phyloP scores from a whole-genome alignment of 2,888 invertebrate genomes.

The Ormyrus labotus region DNA sequence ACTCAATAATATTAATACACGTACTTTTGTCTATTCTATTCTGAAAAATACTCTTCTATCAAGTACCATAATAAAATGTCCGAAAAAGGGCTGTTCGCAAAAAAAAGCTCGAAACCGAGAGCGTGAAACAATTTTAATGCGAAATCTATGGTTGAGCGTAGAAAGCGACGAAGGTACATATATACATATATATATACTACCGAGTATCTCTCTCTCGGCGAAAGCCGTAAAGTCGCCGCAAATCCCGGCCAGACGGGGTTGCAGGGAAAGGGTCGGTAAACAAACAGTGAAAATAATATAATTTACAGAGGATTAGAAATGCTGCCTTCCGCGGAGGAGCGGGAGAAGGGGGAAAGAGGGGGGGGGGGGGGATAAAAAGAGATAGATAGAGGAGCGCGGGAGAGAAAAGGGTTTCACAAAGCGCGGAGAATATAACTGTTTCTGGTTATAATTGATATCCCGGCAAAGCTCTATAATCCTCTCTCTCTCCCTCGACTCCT shows the following conservation, averaged over 20 bases:
- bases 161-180: slow-evolving; percentile 2
- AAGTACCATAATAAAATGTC: background rate
- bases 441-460: slow-evolving; percentile 76
- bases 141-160: slow-evolving; percentile 59
- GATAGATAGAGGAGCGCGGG: slow-evolving; percentile 48
- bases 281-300: slow-evolving; percentile 76
- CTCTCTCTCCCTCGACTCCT: slow-evolving; percentile 26
- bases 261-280: slow-evolving; percentile 69
- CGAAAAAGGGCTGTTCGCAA: background rate
- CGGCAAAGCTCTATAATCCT: slow-evolving; percentile 75
- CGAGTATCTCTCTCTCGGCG: slow-evolving; percentile 42
- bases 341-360: slow-evolving; percentile 63
- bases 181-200: no score
- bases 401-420: slow-evolving; percentile 67
- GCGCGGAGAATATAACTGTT: slow-evolving; percentile 75
- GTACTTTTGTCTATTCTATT: no score
- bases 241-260: slow-evolving; percentile 71
- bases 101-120: background rate
- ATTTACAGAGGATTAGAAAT: slow-evolving; percentile 76
- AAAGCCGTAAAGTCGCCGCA: slow-evolving; percentile 75
- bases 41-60: no score
- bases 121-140: slow-evolving; percentile 61
- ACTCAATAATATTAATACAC: no score
- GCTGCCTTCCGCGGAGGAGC: slow-evolving; percentile 58
- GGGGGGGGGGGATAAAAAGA: slow-evolving; percentile 62